These are phyloP conservation scores for Grus americana DNA, from an alignment of 2,113 vertebrate genomes.

Conservation along the genomic window DNA sequence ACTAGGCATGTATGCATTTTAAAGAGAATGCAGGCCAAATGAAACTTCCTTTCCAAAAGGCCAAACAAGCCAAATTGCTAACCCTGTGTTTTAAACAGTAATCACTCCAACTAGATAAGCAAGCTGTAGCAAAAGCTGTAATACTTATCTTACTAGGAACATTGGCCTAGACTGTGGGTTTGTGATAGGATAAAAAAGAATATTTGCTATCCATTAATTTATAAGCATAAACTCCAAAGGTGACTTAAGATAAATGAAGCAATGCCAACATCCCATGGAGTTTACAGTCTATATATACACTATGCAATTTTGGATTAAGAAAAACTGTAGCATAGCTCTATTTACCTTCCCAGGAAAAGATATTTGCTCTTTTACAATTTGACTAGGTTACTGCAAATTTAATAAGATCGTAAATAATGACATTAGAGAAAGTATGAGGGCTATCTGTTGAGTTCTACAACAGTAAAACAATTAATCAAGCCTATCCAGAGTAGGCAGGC, in stretches of 20 bases:
- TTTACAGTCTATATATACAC: neutral
- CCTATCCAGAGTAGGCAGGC: neutral
- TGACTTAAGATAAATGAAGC: neutral
- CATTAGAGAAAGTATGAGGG: neutral
- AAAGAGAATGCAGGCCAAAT: neutral
- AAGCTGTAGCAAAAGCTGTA: neutral
- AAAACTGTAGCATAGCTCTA: neutral
- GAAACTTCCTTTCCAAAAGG: neutral
- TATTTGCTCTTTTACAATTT: neutral
- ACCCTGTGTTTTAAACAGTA: neutral
- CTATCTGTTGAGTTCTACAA: neutral
- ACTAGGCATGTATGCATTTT: neutral
- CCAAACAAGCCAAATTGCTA: neutral
- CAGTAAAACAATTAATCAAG: neutral
- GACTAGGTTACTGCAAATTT: neutral
- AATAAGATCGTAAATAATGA: neutral
- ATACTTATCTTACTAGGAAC: neutral
- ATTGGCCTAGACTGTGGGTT: too few relatives aligned
- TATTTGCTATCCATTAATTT: neutral
- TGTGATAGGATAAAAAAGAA: neutral
- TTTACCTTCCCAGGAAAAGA: neutral
- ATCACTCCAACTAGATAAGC: neutral
- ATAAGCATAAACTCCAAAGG: neutral
- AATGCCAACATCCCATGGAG: neutral
- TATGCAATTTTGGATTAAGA: neutral